Conservation (phyloP, 2,888 invertebrate genomes). For the Hirtodrosophila alboralis region DNA sequence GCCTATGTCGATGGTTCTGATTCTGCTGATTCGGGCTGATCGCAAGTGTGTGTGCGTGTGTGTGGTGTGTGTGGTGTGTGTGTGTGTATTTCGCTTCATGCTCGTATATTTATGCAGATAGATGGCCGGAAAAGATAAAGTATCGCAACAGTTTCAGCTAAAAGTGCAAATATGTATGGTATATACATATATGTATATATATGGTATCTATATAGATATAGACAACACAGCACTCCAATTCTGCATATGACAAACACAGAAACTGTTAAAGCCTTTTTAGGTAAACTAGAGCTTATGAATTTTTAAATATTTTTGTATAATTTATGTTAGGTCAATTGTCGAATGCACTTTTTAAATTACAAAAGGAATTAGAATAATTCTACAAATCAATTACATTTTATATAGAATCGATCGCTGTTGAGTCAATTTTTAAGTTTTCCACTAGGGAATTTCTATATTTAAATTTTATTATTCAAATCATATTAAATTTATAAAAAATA, state of each 20-base stretch:
- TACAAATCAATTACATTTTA: too few species aligned
- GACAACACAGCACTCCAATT: conserved; percentile 3
- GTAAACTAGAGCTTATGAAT: too few species aligned
- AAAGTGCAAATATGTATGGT: conserved; percentile 42
- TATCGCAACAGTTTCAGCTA: conserved; percentile 54
- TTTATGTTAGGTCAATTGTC: too few species aligned
- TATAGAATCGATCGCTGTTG: too few species aligned
- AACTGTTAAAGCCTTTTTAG: background rate
- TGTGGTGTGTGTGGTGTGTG: conserved; percentile 9
- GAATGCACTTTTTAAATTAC: too few species aligned
- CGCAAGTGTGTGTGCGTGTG: conserved; percentile 17
- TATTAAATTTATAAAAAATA: too few species aligned
- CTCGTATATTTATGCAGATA: conserved; percentile 76
- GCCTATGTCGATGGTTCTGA: conserved; percentile 55
- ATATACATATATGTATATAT: conserved; percentile 20
- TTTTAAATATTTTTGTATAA: too few species aligned
- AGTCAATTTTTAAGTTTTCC: too few species aligned
- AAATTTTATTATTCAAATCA: too few species aligned
- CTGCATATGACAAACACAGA: conserved; percentile 7
- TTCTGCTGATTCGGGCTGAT: conserved; percentile 54
- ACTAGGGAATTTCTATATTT: too few species aligned
- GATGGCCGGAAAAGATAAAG: conserved; percentile 80
- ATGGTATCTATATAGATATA: conserved; percentile 4
- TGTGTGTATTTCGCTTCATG: conserved; percentile 25
- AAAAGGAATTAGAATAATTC: too few species aligned